A percentile compares a stretch with the other conserved stretches of the same genome.
Evolutionary conservation across 2,888 invertebrate species (phyloP).

Genomic region (Petrophora chlorosata): DNA sequence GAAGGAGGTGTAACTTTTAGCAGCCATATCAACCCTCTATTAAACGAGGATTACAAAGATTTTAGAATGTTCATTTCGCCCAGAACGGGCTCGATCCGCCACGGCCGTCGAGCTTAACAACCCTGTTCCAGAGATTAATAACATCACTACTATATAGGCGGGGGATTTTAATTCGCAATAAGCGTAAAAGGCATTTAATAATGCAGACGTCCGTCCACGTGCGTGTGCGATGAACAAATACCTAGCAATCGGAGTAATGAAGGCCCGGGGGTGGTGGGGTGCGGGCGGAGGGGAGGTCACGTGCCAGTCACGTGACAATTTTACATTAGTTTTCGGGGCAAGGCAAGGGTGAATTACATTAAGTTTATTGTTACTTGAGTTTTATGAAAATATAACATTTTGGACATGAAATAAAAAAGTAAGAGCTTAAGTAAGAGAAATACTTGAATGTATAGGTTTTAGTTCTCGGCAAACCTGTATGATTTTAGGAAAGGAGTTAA

Average conservation of each 20-base stretch:
- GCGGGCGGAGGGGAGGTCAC: conserved; percentile 49
- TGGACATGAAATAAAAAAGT: neutral
- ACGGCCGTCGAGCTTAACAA: conserved; percentile 28
- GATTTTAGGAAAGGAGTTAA: too few relatives aligned
- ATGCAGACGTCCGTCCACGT: conserved; percentile 79
- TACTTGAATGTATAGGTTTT: too few relatives aligned
- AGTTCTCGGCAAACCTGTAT: too few relatives aligned
- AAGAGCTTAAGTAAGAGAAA: too few relatives aligned
- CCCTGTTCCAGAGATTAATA: conserved; percentile 60
- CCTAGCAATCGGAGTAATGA: conserved; percentile 78
- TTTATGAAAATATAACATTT: conserved; percentile 51
- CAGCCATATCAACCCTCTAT: conserved; percentile 20
- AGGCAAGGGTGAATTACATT: conserved; percentile 64
- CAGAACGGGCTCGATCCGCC: conserved; percentile 38
- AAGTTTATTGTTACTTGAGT: conserved; percentile 53
- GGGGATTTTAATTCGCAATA: conserved; percentile 76
- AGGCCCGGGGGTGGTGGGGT: conserved; percentile 52
- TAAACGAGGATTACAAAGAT: neutral
- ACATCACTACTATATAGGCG: conserved; percentile 56
- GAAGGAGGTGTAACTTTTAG: too few relatives aligned
- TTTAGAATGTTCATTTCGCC: conserved; percentile 53
- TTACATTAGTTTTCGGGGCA: conserved; percentile 60
- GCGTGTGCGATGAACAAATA: conserved; percentile 74
- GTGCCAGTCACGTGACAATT: conserved; percentile 77
- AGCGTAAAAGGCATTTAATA: conserved; percentile 84